Percentiles rank a stretch among this genome's conserved stretches.
phyloP scores from a whole-genome alignment of 2,797 vertebrate species.

The Agapornis canus region DNA sequence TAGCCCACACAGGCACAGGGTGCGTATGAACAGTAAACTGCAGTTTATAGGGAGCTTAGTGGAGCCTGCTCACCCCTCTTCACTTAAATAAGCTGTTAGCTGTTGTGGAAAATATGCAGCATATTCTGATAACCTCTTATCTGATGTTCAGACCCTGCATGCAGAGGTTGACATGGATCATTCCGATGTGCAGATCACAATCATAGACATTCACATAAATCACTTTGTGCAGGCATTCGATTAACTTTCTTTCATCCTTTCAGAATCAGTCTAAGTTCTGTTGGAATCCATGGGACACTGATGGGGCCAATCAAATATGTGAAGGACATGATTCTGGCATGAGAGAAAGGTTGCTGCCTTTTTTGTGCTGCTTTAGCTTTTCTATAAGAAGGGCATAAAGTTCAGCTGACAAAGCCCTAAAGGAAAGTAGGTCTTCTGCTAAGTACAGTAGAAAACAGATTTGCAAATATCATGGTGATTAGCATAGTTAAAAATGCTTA shows the following conservation, averaged over 20 bases:
- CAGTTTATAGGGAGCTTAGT: not conserved
- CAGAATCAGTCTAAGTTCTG: not conserved
- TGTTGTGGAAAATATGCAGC: not conserved
- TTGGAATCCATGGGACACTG: not conserved
- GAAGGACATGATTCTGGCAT: not conserved
- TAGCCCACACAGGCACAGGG: not conserved
- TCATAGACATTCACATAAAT: not conserved
- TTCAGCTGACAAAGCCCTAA: not conserved
- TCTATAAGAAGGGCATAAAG: not conserved
- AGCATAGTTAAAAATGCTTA: not conserved
- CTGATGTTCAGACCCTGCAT: not conserved
- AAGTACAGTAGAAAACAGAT: not conserved
- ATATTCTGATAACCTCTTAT: not conserved
- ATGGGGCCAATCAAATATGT: not conserved
- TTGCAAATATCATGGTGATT: slow-evolving; percentile 6
- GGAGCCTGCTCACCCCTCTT: not conserved
- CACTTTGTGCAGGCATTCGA: not conserved
- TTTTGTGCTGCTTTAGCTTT: not conserved
- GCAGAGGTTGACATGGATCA: not conserved
- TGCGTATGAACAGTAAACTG: not conserved
- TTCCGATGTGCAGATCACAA: not conserved
- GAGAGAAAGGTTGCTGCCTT: not conserved
- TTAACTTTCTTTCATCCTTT: not conserved
- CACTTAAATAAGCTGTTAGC: not conserved
- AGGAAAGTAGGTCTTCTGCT: not conserved